phyloP scores from a whole-genome alignment of 2,113 vertebrate species.

The Prolemur simus region DNA sequence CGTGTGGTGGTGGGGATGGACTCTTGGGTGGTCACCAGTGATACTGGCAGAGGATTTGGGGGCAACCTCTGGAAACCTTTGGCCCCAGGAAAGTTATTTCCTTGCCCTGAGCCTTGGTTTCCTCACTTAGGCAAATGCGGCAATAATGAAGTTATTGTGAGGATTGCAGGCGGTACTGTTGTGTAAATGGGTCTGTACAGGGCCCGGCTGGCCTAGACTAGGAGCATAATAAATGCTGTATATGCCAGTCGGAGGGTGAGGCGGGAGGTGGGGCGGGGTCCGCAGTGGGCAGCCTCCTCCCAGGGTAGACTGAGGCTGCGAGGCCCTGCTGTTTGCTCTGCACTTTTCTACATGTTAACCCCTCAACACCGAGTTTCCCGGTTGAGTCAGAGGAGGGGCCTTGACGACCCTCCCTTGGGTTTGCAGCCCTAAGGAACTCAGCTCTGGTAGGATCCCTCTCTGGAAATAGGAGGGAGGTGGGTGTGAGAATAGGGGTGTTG shows the following conservation, averaged over 20 bases:
- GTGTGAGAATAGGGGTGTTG: no score
- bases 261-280: background rate
- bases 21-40: background rate
- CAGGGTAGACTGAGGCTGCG: background rate
- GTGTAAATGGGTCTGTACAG: background rate
- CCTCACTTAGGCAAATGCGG: background rate
- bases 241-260: background rate
- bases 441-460: background rate
- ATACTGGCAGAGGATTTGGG: background rate
- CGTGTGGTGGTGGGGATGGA: background rate
- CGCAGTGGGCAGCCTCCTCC: background rate
- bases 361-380: background rate
- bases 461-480: background rate
- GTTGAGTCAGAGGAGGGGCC: background rate
- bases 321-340: no score
- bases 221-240: background rate
- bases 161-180: background rate
- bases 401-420: background rate
- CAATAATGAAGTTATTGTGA: background rate
- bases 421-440: background rate
- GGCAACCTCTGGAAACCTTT: background rate
- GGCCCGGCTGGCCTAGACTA: background rate
- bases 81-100: background rate
- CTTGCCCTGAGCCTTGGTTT: background rate
- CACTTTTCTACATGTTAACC: background rate